These are phyloP conservation scores for Agonopterix subpropinquella DNA, from an alignment of 2,888 invertebrate species.

Conservation along the genomic window DNA sequence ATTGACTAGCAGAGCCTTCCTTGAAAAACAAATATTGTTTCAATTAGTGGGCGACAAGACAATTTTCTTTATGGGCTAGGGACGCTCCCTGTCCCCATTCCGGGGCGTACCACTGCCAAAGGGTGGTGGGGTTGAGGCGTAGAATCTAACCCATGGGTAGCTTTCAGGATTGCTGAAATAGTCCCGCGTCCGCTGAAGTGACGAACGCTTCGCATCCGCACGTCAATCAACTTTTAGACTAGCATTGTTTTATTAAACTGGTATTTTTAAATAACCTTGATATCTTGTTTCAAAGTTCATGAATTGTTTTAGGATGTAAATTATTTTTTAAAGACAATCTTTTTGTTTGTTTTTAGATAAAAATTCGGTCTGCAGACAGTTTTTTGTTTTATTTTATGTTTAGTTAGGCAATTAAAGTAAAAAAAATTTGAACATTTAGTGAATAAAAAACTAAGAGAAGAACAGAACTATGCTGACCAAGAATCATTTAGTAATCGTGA, in stretches of 20 bases:
- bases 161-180: constrained; percentile 43
- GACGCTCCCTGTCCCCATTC: constrained; percentile 70
- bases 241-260: background rate
- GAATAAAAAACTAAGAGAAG: too few species aligned
- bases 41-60: constrained; percentile 63
- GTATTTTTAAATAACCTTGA: background rate
- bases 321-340: too few species aligned
- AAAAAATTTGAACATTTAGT: too few species aligned
- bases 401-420: too few species aligned
- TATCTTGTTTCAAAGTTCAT: too few species aligned
- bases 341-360: too few species aligned
- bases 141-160: constrained; percentile 7
- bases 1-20: constrained; percentile 22
- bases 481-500: too few species aligned
- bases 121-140: constrained; percentile 36
- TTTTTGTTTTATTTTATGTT: too few species aligned
- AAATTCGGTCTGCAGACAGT: too few species aligned
- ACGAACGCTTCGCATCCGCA: constrained; percentile 29
- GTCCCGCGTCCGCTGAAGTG: constrained; percentile 38
- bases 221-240: background rate
- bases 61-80: constrained; percentile 65
- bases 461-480: too few species aligned
- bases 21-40: constrained; percentile 55
- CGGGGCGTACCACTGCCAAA: constrained; percentile 41
- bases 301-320: too few species aligned